phyloP scores from a whole-genome alignment of 1,140 invertebrate genomes.

The Diabrotica undecimpunctata region DNA sequence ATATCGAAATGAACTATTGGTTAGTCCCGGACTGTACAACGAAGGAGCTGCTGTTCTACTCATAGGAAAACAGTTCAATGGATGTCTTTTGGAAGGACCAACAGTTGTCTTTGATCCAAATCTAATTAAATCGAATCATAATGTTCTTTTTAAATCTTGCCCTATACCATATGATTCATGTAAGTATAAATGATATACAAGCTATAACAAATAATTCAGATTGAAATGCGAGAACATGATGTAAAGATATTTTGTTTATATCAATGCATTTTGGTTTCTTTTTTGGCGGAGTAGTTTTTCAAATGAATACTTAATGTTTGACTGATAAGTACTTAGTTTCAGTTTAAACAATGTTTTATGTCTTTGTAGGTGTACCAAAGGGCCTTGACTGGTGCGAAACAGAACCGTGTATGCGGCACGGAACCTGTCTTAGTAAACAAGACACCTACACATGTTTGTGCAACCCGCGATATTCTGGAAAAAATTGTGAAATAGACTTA shows the following conservation, averaged over 20 bases:
- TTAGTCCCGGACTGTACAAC: conserved; percentile 61
- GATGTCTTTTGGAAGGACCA: conserved; percentile 80
- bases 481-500: conserved; percentile 78
- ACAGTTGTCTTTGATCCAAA: conserved; percentile 71
- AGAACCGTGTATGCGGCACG: conserved; percentile 77
- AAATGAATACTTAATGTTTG: no score
- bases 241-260: no score
- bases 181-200: conserved; percentile 51
- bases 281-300: no score
- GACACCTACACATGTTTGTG: conserved; percentile 78
- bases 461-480: conserved; percentile 59
- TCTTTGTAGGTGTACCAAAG: conserved; percentile 34
- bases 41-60: conserved; percentile 58
- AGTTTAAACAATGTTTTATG: not conserved
- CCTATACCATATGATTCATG: conserved; percentile 67
- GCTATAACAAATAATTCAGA: no score
- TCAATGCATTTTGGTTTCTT: no score
- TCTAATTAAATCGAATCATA: conserved; percentile 55
- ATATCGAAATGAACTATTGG: conserved; percentile 69
- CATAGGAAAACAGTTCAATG: conserved; percentile 75
- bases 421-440: conserved; percentile 68
- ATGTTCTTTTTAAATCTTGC: conserved; percentile 71
- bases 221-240: no score
- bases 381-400: conserved; percentile 66
- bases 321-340: not conserved